Percentiles rank a stretch among this genome's conserved stretches.
Evolutionary conservation across 2,888 invertebrate genomes (phyloP).

Genomic region (Tuta absoluta): DNA sequence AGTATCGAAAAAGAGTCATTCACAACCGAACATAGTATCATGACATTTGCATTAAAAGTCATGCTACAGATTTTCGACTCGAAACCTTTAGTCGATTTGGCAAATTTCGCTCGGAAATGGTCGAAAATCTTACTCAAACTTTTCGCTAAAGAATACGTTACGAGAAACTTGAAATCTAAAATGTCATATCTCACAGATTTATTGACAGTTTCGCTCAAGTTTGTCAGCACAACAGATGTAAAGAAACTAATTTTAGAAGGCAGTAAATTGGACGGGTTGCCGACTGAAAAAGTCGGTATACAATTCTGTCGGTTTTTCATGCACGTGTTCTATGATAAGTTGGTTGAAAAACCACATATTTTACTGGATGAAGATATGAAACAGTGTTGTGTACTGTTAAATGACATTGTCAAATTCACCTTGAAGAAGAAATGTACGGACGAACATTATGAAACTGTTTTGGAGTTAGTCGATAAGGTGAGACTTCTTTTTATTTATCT

Average conservation of each 20-base stretch:
- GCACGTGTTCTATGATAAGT: constrained; percentile 38
- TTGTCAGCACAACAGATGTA: constrained; percentile 37
- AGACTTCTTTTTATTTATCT: constrained; percentile 28
- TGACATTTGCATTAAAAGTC: constrained; percentile 38
- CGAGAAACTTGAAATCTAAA: constrained; percentile 28
- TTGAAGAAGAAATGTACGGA: constrained; percentile 41
- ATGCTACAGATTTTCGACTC: constrained; percentile 32
- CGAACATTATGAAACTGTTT: constrained; percentile 35
- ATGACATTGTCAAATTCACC: constrained; percentile 45
- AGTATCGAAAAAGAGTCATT: constrained; percentile 40
- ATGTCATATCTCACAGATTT: constrained; percentile 44
- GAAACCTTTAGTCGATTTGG: constrained; percentile 26
- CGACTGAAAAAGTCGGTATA: constrained; percentile 38
- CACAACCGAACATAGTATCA: constrained; percentile 32
- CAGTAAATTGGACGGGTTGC: constrained; percentile 32
- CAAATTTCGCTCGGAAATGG: constrained; percentile 19
- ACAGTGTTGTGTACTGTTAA: constrained; percentile 40
- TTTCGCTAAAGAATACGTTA: constrained; percentile 13
- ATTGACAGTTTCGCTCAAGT: constrained; percentile 44
- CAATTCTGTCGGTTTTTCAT: constrained; percentile 45
- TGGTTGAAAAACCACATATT: constrained; percentile 42
- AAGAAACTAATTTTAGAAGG: constrained; percentile 39
- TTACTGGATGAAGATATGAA: constrained; percentile 40
- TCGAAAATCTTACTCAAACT: constrained; percentile 20
- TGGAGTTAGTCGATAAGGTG: constrained; percentile 53